Evolutionary conservation across 1,140 invertebrate genomes (phyloP), one percentile per base, ranked within the genome.

Genomic region (Pristionchus pacificus): DNA sequence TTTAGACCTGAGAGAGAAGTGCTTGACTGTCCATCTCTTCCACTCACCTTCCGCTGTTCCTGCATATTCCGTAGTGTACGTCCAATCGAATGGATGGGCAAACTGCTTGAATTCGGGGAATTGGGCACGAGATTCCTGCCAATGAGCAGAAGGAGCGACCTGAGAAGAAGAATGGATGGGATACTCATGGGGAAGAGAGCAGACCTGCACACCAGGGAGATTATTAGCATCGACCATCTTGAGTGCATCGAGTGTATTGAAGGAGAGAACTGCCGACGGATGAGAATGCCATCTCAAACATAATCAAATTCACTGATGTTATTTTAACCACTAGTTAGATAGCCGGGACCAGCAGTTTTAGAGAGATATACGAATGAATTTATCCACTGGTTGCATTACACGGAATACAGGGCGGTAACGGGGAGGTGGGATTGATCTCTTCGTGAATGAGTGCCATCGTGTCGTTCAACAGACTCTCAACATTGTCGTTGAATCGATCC

Each of bases 61-160:
- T 84, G 89, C 90, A 82, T 98, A 98, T 82, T 91, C 88, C 32
- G 92, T 95, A n/a, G 91, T 91, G 80, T 92, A 99, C 6, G 95
- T 98, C 96, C 96, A 98, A 85, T 99, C 95, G 86, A 95, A 98
- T 19, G 92, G 90, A 78, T 92, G 91, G 24, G 92, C 86, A 80
- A 91, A 90, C 78, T 92, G 89, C 77, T 90, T 89, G 57, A 91
- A 87, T 78, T 88, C 86, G 76, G 89, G 88, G 6, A 92, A 89
- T 85, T 91, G 91, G 79, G 90, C 89, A 92, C 93, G 95, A 49
- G 89, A 90, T 78, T 93, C 89, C 38, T 93, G 89, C 87, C 92
- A 97, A 28, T 91, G 91, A 38, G 95, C 89, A 82, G 93, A 69
- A 6, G 76, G 65, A 13, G 66, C 75, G 32, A 93, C 85, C 62